Base-by-base conservation (phyloP, 1,140 invertebrate genomes). In the Drosophila melanica region DNA sequence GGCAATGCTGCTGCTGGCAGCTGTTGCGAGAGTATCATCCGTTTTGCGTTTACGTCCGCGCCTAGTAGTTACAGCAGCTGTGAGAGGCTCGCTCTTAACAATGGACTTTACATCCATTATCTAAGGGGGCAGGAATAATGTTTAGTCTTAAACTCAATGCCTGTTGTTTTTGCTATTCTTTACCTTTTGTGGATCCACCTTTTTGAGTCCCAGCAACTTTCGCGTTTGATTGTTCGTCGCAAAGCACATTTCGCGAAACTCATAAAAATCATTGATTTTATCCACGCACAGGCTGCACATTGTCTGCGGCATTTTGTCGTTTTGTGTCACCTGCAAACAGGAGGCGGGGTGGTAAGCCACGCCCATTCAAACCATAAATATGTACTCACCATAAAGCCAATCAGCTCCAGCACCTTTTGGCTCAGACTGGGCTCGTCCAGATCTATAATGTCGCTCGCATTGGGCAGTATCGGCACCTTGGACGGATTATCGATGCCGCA, bases 231-330 rank as follows among this genome's bases (percentile, higher is more conserved):
- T 92, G 58, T 94, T 93, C 3, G 93, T 94, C 23, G 93, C 91
- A 60, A 90, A 87, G 75, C 93, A 94, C 93, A 94, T 93, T 69
- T 93, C 92, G 18, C 93, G 91, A 90, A 94, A 94, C 76, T 94
- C 93, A 39, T 93, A 93, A 86, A 93, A 94, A 84, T 94, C 94
- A 86, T 94, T 94, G 47, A 94, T 93, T 90, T 94, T 94, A 64
- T 94, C 94, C 35, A 94, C 93, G 53, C 94, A 94, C 27, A 93
- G 71, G 63, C 92, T 93, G 77, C 93, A 94, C 74, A 94, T 94
- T 30, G 93, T 90, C n/a, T 94, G 93, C 0, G 94, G 94, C 93
- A 94, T 94, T 79, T 93, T 93, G 68, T 94, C 94, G 69, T 93
- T 91, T 53, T 89, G 91, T 20, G 92, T 79, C 9, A 94, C 93